phyloP scores from a whole-genome alignment of 2,113 vertebrate genomes.

The Larimichthys crocea region DNA sequence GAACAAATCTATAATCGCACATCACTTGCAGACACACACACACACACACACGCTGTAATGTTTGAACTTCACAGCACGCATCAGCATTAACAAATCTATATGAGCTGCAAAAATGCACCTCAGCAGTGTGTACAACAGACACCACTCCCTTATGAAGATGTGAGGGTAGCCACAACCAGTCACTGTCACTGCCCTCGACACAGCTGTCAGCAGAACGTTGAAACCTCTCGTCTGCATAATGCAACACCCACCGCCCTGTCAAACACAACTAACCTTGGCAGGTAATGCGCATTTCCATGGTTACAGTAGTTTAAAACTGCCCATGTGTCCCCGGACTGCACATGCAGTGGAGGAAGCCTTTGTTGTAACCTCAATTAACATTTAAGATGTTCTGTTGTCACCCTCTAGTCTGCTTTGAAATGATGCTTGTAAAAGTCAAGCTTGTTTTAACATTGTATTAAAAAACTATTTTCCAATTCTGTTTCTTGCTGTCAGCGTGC shows the following conservation, averaged over 20 bases:
- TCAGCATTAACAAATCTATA: slow-evolving; percentile 23
- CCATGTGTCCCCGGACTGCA: background rate
- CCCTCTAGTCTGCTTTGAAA: slow-evolving; percentile 43
- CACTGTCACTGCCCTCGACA: slow-evolving; percentile 49
- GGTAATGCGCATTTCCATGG: slow-evolving; percentile 57
- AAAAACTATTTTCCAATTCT: slow-evolving; percentile 11
- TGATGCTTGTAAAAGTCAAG: background rate
- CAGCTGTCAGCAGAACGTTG: slow-evolving; percentile 39
- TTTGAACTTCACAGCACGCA: background rate
- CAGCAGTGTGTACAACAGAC: background rate
- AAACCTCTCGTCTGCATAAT: slow-evolving; percentile 45
- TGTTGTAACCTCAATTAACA: slow-evolving; percentile 56
- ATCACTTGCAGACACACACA: background rate
- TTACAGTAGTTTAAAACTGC: slow-evolving; percentile 40
- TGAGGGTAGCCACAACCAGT: slow-evolving; percentile 23
- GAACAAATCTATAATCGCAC: slow-evolving; percentile 3
- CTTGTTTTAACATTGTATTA: background rate
- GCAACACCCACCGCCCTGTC: slow-evolving; percentile 46
- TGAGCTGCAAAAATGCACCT: slow-evolving; percentile 12
- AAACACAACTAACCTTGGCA: slow-evolving; percentile 63
- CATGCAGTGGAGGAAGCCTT: slow-evolving; percentile 6
- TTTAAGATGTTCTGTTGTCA: slow-evolving; percentile 51
- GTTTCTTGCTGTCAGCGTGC: slow-evolving; percentile 14
- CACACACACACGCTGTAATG: background rate
- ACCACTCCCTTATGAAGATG: slow-evolving; percentile 17